A percentile compares a stretch with the other conserved stretches of the same genome.
Evolutionary conservation across 1,140 invertebrate species (phyloP).

Genomic region (Heliconius nattereri): DNA sequence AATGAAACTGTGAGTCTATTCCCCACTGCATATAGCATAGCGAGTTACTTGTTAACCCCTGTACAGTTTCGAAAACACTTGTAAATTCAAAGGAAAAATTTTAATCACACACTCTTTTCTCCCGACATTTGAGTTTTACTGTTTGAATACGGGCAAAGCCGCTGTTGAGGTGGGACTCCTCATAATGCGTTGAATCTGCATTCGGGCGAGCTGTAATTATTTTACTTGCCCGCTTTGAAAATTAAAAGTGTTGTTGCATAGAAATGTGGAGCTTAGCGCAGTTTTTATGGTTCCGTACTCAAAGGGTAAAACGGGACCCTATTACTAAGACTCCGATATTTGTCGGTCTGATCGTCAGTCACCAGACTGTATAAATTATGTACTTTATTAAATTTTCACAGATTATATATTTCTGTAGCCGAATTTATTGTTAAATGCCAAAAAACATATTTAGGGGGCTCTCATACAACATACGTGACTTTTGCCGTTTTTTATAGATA

Average conservation of each 20-base stretch:
- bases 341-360: too few species aligned
- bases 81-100: conserved; percentile 13
- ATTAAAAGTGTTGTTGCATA: conserved; percentile 12
- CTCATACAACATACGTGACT: too few species aligned
- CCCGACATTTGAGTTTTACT: neutral
- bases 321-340: too few species aligned
- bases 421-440: too few species aligned
- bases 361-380: neutral
- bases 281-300: neutral
- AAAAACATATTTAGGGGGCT: too few species aligned
- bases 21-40: neutral
- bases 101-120: neutral
- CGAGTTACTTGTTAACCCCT: conserved; percentile 7
- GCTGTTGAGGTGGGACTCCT: neutral
- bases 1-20: neutral
- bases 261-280: neutral
- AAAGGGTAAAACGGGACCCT: too few species aligned
- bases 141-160: neutral
- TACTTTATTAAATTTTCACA: too few species aligned
- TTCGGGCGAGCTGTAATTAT: conserved; percentile 11
- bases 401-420: too few species aligned
- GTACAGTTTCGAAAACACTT: conserved; percentile 7
- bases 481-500: too few species aligned
- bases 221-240: conserved; percentile 11
- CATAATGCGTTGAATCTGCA: conserved; percentile 6